Evolutionary conservation across 2,113 vertebrate species (phyloP), one percentile per base, ranked within the genome.

Genomic region (Phocoena phocoena): DNA sequence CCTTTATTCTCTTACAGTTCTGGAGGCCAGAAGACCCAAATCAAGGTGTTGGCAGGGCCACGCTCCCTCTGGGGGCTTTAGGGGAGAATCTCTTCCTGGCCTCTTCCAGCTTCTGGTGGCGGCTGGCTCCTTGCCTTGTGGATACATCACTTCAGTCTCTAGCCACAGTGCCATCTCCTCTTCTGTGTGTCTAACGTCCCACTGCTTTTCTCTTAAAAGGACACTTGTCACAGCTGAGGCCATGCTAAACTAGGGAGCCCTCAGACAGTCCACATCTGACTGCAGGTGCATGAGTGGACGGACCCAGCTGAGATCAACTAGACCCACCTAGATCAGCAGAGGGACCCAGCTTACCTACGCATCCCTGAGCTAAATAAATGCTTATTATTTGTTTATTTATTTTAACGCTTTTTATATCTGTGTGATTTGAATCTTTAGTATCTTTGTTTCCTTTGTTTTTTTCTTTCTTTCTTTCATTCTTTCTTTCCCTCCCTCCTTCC

Each of bases 401-500:
- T 62, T 53, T 18, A 53, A 53, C 53, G 1, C 18, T 17, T 17
- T 53, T 53, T 18, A 53, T 53, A 53, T 53, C 53, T 53, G 53
- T 5, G 53, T 53, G 53, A 53, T 53, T 53, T 17, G 53, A 17
- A 53, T 53, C 15, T 53, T 53, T 53, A 17, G 53, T 53, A 18
- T 17, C 53, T 53, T 18, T 53, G 0, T 53, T 53, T 53, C 53
- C 53, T 53, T 53, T 50, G 1, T 13, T 53, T 53, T 1, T 15
- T 53, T 53, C 50, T 15, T 50, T 3, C 3, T 47, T 10, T 13
- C 13, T 50, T 17, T 17, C 4, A 5, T 53, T 17, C 50, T 15
- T 15, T 4, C 3, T 15, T 50, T 50, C 50, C 1, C 1, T 53
- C 50, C 3, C 1, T 53, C 50, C 0, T 0, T 53, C 50, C 1